Evolutionary conservation across 2,113 vertebrate species (phyloP), one percentile per base, ranked within the genome.

Genomic region (Zosterops japonicus): DNA sequence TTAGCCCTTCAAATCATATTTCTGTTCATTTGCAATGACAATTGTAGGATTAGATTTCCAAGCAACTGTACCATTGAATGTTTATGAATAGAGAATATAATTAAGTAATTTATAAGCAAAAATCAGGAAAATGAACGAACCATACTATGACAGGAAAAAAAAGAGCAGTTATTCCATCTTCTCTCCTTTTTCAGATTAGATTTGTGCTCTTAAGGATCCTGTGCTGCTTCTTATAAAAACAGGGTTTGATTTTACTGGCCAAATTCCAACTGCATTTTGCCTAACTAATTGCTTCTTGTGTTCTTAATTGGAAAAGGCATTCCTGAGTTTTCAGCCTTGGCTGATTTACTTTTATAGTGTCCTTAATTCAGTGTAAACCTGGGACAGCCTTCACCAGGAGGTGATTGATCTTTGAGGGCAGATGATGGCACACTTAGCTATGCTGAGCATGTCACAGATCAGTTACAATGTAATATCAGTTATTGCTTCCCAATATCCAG

Each of bases 71-170:
- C 14, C 27, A 22, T 25, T 33, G 63, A 77, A 28, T 70, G 63
- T 70, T 64, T 95, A 71, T 82, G 78, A 95, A 90, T 50, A 87
- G 67, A 57, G 55, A 77, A 61, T 23, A 65, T 91, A 93, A 87
- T 93, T 79, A 95, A 89, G 61, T 91, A 75, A 95, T 95, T 92
- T 87, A 81, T 81, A 81, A 87, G 87, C 69, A 91, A 91, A 94
- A 94, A 75, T 68, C 3, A 22, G n/a, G 33, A 57, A 93, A 87
- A 85, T 31, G 5, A 72, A 94, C 83, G n/a, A 93, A 65, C 7
- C 6, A 39, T 71, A 87, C 41, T 68, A 64, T 21, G 19, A 63
- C 14, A 74, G 42, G 17, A 11, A 56, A 83, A n/a, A 89, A 95
- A 95, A 84, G 81, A 76, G 67, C 77, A 94, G 78, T 83, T 87